phyloP scores from a whole-genome alignment of 2,888 invertebrate genomes.

The Cancer borealis region DNA sequence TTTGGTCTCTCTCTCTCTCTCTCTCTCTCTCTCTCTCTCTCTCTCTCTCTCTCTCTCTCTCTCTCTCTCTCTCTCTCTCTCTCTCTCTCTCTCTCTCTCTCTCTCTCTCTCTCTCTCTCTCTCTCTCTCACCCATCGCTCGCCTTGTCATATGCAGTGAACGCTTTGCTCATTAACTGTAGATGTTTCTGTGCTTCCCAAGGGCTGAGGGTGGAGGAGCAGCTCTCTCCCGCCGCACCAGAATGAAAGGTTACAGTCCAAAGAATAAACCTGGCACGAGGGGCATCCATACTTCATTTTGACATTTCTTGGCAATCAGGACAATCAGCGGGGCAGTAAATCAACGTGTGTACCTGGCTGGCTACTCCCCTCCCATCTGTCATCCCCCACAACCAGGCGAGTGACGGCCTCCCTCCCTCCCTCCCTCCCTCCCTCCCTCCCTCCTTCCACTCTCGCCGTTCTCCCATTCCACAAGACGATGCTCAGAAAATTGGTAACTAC shows the following conservation, averaged over 20 bases:
- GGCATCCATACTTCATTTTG: constrained; percentile 68
- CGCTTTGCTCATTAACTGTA: constrained; percentile 21
- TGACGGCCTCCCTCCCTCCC: constrained; percentile 42
- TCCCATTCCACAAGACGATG: constrained; percentile 14
- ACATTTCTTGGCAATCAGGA: constrained; percentile 73
- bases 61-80: constrained; percentile 3
- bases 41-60: constrained; percentile 11
- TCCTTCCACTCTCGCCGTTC: constrained; percentile 8
- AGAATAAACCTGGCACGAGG: constrained; percentile 56
- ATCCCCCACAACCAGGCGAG: constrained; percentile 57
- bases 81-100: constrained; percentile 40
- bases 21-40: constrained; percentile 35
- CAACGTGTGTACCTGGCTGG: constrained; percentile 66
- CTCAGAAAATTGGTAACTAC: constrained; percentile 37
- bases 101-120: constrained; percentile 25
- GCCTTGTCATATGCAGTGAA: constrained; percentile 23
- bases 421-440: constrained; percentile 15
- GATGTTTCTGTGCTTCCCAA: background rate
- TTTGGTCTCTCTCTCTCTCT: constrained; percentile 45
- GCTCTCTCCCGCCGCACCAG: background rate
- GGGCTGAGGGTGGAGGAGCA: background rate
- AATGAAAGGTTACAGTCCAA: constrained; percentile 41
- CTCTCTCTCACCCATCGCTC: constrained; percentile 21
- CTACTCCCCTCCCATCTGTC: constrained; percentile 66
- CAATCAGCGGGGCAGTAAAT: constrained; percentile 73